Percentiles rank a stretch among this genome's conserved stretches.
phyloP scores from a whole-genome alignment of 1,140 invertebrate genomes.

The Manduca sexta region DNA sequence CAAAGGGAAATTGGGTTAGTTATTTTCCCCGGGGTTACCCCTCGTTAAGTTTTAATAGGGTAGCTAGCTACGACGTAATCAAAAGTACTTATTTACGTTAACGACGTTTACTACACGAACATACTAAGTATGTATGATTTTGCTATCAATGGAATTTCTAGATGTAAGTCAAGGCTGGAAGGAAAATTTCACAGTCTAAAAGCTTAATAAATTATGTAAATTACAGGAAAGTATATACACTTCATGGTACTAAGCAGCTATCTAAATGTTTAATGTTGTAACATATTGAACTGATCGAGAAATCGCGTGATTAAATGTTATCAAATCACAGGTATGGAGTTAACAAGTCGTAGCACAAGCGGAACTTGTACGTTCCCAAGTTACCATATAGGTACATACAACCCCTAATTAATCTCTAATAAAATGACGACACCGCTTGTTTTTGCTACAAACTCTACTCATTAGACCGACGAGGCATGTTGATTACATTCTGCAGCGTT shows the following conservation, averaged over 20 bases:
- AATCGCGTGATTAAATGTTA: constrained; percentile 8
- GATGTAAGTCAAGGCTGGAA: neutral
- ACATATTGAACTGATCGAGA: no score
- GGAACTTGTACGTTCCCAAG: constrained; percentile 4
- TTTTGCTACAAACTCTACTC: constrained; percentile 68
- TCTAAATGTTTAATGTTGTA: no score
- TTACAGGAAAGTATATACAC: neutral
- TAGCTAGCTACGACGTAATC: constrained; percentile 71
- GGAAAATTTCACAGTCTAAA: no score
- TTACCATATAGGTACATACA: constrained; percentile 56
- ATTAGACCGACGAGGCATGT: constrained; percentile 70
- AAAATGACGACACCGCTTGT: constrained; percentile 64
- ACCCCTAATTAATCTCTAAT: constrained; percentile 68
- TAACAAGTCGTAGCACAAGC: constrained; percentile 17
- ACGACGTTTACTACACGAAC: constrained; percentile 59
- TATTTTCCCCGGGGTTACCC: constrained; percentile 70
- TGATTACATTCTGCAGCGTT: constrained; percentile 71
- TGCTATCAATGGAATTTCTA: constrained; percentile 57
- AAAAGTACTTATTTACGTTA: constrained; percentile 72
- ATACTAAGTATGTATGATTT: constrained; percentile 52
- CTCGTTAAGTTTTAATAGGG: constrained; percentile 73
- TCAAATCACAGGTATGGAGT: constrained; percentile 40
- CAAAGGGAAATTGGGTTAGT: constrained; percentile 73
- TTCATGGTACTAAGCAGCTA: no score
- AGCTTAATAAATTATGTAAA: neutral